Evolutionary conservation across 2,888 invertebrate genomes (phyloP), one percentile per base, ranked within the genome.

Genomic region (Lucinisca nassula): DNA sequence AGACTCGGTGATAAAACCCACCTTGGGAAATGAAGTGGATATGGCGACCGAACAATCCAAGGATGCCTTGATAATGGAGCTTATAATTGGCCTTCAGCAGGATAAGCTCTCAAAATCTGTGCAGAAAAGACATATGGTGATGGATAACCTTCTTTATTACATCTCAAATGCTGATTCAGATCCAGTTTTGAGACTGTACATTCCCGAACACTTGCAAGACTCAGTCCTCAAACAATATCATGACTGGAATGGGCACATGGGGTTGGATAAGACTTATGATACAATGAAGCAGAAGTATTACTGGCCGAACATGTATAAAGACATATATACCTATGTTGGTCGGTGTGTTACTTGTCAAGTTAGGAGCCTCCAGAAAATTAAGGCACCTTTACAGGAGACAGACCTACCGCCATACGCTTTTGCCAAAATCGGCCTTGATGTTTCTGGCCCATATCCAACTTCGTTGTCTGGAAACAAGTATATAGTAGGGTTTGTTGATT

Each of bases 391-490:
- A 17, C 80, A 87, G 45, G 82, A 84, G 55, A 89, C 89, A 14
- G 82, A 89, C 27, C 82, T 89, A 2, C 82, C 87, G 3, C 89
- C 87, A 17, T 84, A 79, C 70, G 49, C 84, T 4, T 84, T 84
- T 58, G 84, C 87, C 24, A 87, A 84, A 58, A 67, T 84, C 30
- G 82, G 79, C 0, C 40, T 84, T 27, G 81, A 84, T 70, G 37
- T 87, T 17, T 84, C 84, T 0, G 79, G 82, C 2, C 87, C 84
- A 1, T 84, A 87, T 37, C 84, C 72, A 2, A 82, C 17, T 27
- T 58, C 79, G 6, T 49, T 87, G 21, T 84, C 87, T 6, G 87
- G 84, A 10, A 76, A 83, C 79, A 61, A 61, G 27, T 81, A 81
- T 40, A 85, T 85, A 37, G 32, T 85, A 6, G 61, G 58, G 27